These are phyloP conservation scores for Radopholus similis DNA, from an alignment of 1,140 invertebrate genomes.

Conservation along the genomic window DNA sequence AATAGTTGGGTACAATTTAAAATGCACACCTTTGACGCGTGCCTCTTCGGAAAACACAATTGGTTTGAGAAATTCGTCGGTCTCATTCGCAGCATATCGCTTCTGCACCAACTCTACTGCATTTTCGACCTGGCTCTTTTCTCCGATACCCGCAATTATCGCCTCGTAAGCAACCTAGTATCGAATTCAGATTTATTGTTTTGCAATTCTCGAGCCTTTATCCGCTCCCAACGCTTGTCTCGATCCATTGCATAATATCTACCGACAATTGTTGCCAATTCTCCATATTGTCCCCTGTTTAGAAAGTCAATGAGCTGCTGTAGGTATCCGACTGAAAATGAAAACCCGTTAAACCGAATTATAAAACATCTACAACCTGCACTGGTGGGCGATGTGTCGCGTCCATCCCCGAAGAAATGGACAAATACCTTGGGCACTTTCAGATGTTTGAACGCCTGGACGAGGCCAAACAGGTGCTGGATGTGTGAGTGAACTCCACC, in stretches of 20 bases:
- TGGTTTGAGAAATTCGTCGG: slow-evolving; percentile 65
- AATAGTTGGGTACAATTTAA: not conserved
- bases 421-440: slow-evolving; percentile 62
- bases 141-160: slow-evolving; percentile 61
- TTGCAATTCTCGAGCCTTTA: slow-evolving; percentile 6
- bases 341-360: not conserved
- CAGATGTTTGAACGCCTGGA: slow-evolving; percentile 61
- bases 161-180: slow-evolving; percentile 64
- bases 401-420: slow-evolving; percentile 64
- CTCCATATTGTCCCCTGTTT: slow-evolving; percentile 59
- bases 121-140: slow-evolving; percentile 47
- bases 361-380: slow-evolving; percentile 45
- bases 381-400: slow-evolving; percentile 63
- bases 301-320: slow-evolving; percentile 54
- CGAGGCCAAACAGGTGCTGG: slow-evolving; percentile 62
- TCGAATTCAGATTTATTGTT: not conserved
- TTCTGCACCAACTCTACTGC: slow-evolving; percentile 56
- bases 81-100: slow-evolving; percentile 59
- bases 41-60: slow-evolving; percentile 61
- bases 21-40: slow-evolving; percentile 52
- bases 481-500: slow-evolving; percentile 65
- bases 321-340: slow-evolving; percentile 51
- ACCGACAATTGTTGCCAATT: slow-evolving; percentile 62
- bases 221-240: slow-evolving; percentile 58
- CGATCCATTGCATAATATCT: slow-evolving; percentile 66